These are phyloP conservation scores for Brassicogethes aeneus DNA, from an alignment of 2,888 invertebrate species.

Conservation along the genomic window DNA sequence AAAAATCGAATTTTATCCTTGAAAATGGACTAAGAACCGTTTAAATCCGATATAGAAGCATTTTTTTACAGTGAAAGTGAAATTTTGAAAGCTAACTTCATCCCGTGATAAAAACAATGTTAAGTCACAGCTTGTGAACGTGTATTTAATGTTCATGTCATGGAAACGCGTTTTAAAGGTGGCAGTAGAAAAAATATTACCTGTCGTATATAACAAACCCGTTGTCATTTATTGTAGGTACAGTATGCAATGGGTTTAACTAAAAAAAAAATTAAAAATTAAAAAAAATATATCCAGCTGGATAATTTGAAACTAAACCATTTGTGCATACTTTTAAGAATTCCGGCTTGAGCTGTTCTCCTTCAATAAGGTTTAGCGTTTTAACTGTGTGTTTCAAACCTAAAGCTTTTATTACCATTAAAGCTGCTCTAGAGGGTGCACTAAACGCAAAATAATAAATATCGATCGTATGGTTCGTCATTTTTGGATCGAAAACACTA, in stretches of 20 bases:
- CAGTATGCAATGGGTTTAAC: conserved; percentile 64
- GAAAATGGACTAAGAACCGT: no score
- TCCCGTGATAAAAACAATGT: no score
- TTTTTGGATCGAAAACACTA: conserved; percentile 25
- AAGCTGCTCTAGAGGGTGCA: conserved; percentile 52
- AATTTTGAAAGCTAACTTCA: no score
- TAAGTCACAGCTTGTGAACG: no score
- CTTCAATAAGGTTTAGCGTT: conserved; percentile 48
- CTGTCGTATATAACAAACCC: conserved; percentile 64
- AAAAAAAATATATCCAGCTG: not conserved
- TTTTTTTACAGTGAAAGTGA: no score
- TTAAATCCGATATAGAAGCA: no score
- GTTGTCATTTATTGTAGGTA: conserved; percentile 64
- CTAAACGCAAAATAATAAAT: conserved; percentile 58
- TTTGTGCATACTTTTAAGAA: conserved; percentile 50
- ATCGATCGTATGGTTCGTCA: conserved; percentile 40
- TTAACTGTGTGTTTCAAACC: conserved; percentile 59
- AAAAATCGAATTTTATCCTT: no score
- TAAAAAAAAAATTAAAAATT: conserved; percentile 31
- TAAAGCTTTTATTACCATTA: conserved; percentile 54
- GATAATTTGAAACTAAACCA: not conserved
- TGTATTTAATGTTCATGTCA: no score
- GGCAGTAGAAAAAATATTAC: no score
- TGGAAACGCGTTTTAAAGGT: no score
- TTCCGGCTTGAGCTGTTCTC: conserved; percentile 57